Evolutionary conservation across 2,113 vertebrate genomes (phyloP).

Genomic region (Eira barbara): DNA sequence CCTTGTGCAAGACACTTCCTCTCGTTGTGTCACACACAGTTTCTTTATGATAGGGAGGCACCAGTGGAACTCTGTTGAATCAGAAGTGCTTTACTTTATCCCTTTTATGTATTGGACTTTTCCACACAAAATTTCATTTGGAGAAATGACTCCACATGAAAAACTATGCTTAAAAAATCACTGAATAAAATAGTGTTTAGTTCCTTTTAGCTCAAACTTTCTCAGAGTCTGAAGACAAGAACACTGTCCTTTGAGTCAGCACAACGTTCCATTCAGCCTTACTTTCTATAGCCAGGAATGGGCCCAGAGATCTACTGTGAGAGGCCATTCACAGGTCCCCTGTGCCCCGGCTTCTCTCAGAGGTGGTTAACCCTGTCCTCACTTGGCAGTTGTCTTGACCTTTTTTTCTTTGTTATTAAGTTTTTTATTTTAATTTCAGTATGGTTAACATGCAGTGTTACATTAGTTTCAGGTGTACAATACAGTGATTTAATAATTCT

Average conservation of each 20-base stretch:
- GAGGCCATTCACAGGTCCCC: neutral
- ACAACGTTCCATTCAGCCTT: neutral
- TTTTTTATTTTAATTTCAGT: neutral
- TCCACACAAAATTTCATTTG: neutral
- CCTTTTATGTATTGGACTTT: conserved; percentile 17
- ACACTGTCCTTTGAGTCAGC: neutral
- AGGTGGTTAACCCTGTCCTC: neutral
- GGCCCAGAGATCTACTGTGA: neutral
- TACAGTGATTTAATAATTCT: neutral
- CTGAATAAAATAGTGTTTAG: conserved; percentile 4
- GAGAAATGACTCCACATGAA: neutral
- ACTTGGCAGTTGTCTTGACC: neutral
- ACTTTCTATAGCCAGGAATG: neutral
- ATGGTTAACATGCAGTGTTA: neutral
- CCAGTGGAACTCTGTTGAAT: neutral
- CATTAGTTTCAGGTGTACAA: neutral
- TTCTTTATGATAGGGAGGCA: neutral
- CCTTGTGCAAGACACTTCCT: conserved; percentile 29
- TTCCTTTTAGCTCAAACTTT: conserved; percentile 17
- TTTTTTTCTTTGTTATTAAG: neutral
- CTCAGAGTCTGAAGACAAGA: neutral
- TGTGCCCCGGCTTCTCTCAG: neutral
- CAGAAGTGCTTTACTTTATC: neutral
- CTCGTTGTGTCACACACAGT: neutral
- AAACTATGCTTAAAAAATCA: neutral